Percentiles rank a stretch among this genome's conserved stretches.
These are phyloP conservation scores for Caenorhabditis remanei DNA, from an alignment of 1,140 invertebrate genomes.

Conservation along the genomic window DNA sequence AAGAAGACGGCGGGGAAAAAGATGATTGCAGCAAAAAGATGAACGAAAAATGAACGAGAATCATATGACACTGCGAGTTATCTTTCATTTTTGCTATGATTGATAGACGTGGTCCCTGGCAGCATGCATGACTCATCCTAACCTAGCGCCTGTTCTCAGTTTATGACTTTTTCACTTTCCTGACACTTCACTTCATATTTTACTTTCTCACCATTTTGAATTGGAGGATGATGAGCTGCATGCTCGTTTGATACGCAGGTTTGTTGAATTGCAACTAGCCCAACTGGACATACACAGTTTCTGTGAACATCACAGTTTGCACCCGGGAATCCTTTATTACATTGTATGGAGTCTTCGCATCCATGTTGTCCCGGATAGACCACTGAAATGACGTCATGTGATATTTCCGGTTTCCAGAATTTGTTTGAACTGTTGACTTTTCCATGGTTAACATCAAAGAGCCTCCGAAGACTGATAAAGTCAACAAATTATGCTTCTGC, in stretches of 20 bases:
- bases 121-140: slow-evolving; percentile 43
- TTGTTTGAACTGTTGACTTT: background rate
- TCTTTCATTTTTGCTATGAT: slow-evolving; percentile 34
- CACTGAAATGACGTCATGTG: slow-evolving; percentile 60
- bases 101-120: slow-evolving; percentile 32
- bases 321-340: slow-evolving; percentile 69
- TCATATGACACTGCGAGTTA: slow-evolving; percentile 43
- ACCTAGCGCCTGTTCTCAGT: slow-evolving; percentile 13
- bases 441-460: background rate
- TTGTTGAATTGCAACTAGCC: slow-evolving; percentile 60
- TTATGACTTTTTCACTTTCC: background rate
- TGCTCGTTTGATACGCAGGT: slow-evolving; percentile 64
- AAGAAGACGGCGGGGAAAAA: background rate
- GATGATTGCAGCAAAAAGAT: background rate
- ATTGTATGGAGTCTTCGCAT: slow-evolving; percentile 69
- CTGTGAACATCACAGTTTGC: slow-evolving; percentile 66
- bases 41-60: background rate
- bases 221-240: slow-evolving; percentile 25
- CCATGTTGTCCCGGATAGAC: slow-evolving; percentile 71
- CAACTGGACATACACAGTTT: slow-evolving; percentile 67
- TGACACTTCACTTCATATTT: background rate
- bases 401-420: background rate
- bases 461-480: slow-evolving; percentile 2
- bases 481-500: slow-evolving; percentile 25
- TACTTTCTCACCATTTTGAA: slow-evolving; percentile 37